Evolutionary conservation across 2,113 vertebrate genomes (phyloP).

Genomic region (Axis porcinus): DNA sequence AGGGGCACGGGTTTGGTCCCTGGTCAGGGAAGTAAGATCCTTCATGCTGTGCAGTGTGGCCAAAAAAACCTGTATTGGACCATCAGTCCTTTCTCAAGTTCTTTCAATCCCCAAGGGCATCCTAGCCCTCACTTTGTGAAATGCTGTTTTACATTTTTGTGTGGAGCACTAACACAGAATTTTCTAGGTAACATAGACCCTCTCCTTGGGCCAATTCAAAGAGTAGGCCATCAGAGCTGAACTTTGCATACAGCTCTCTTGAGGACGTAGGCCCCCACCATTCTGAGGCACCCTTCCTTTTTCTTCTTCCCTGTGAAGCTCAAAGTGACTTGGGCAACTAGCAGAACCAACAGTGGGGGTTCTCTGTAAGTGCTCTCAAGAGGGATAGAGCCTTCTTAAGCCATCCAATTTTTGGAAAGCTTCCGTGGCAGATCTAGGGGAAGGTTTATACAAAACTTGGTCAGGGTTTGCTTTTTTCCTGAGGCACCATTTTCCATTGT

Average conservation of each 20-base stretch:
- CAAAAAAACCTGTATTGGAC: background rate
- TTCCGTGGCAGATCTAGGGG: slow-evolving; percentile 6
- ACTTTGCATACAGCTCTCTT: background rate
- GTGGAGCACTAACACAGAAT: background rate
- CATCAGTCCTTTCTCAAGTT: background rate
- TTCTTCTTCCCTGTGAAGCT: background rate
- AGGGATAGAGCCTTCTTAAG: background rate
- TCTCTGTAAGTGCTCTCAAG: slow-evolving; percentile 28
- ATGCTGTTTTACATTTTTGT: background rate
- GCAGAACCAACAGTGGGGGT: background rate
- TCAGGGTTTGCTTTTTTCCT: slow-evolving; percentile 9
- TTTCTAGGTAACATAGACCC: background rate
- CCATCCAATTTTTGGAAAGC: slow-evolving; percentile 15
- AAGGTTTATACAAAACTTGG: slow-evolving; percentile 42
- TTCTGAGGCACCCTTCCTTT: background rate
- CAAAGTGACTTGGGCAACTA: background rate
- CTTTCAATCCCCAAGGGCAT: background rate
- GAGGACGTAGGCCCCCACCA: background rate
- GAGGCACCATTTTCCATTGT: slow-evolving; percentile 32
- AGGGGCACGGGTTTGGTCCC: background rate
- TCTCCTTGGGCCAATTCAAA: slow-evolving; percentile 25
- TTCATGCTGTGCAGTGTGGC: background rate
- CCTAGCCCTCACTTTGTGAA: background rate
- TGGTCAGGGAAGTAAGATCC: background rate
- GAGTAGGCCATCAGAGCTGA: background rate